Evolutionary conservation across 2,888 invertebrate genomes (phyloP).

Genomic region (Biston betularia): DNA sequence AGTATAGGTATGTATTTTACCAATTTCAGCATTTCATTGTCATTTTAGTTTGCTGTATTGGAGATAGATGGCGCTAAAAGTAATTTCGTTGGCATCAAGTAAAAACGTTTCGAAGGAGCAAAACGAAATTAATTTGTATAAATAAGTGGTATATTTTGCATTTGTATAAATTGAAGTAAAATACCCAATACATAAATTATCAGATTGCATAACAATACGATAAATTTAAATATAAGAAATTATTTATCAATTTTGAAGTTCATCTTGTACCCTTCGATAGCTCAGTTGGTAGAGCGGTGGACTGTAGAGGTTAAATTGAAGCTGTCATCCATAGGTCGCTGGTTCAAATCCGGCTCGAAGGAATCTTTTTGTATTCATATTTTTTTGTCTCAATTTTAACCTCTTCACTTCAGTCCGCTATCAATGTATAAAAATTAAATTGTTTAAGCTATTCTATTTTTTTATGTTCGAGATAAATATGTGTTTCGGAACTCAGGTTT

Average conservation of each 20-base stretch:
- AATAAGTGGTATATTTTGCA: too few relatives aligned
- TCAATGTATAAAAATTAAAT: too few relatives aligned
- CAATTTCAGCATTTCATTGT: too few relatives aligned
- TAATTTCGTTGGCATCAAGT: too few relatives aligned
- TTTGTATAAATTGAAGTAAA: neutral
- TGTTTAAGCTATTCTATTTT: too few relatives aligned
- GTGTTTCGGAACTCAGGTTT: too few relatives aligned
- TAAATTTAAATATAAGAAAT: neutral
- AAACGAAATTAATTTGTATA: too few relatives aligned
- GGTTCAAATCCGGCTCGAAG: constrained; percentile 88
- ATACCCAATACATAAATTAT: neutral
- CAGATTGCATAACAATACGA: neutral
- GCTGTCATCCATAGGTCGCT: constrained; percentile 86
- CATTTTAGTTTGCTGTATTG: too few relatives aligned
- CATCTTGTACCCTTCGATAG: constrained; percentile 74
- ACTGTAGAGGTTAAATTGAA: constrained; percentile 68
- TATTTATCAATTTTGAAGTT: constrained; percentile 30
- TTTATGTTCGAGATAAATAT: too few relatives aligned
- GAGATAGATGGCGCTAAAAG: too few relatives aligned
- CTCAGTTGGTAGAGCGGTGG: constrained; percentile 87
- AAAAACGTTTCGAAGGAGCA: too few relatives aligned
- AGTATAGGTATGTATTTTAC: too few relatives aligned
- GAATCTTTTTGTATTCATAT: constrained; percentile 55
- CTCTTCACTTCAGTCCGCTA: neutral
- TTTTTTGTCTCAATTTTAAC: neutral